Evolutionary conservation across 2,888 invertebrate genomes (phyloP), one percentile per base, ranked within the genome.

Genomic region (Diarsia mendica): DNA sequence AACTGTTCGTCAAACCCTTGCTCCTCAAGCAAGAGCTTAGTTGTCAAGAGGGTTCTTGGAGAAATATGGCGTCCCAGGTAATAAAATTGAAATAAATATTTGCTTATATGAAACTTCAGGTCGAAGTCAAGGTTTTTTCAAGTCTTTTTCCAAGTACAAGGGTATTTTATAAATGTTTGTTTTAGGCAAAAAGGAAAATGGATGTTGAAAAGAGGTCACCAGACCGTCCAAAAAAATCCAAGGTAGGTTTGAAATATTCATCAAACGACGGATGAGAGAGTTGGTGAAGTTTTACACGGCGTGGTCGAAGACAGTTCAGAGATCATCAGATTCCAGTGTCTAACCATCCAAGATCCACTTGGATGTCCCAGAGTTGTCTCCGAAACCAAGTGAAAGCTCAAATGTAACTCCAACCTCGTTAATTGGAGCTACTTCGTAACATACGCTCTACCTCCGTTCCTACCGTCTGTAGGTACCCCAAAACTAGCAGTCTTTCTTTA

Each of bases 61-160:
- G 20, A 44, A 81, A 83, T 44, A 87, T 87, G 87, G 72, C 88
- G 28, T 46, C 67, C 3, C 55, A 87, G 87, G 87, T 87, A 85
- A 73, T 48, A 10, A n/a, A n/a, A 48, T 11, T 55, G 2, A 11
- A 51, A 58, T 69, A 44, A 4, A 51, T n/a, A 58, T 49, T 77
- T 65, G n/a, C 33, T 46, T n/a, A 48, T 2, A 67, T 20, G 13
- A 48, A 39, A 23, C 13, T 49, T 69, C 23, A 39, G 13, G 48
- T 49, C 5, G 18, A 48, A 69, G 18, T 39, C 15, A 18, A 58
- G 58, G 28, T 28, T 18, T 48, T 23, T 68, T 9, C 0, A 67
- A 70, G 4, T 51, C 11, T 44, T 72, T 53, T 28, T 28, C 3
- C 28, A 53, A 72, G 46, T 46, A 51, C 71, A 71, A 28, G 44